phyloP scores from a whole-genome alignment of 2,888 invertebrate species.

The Lysandra coridon region DNA sequence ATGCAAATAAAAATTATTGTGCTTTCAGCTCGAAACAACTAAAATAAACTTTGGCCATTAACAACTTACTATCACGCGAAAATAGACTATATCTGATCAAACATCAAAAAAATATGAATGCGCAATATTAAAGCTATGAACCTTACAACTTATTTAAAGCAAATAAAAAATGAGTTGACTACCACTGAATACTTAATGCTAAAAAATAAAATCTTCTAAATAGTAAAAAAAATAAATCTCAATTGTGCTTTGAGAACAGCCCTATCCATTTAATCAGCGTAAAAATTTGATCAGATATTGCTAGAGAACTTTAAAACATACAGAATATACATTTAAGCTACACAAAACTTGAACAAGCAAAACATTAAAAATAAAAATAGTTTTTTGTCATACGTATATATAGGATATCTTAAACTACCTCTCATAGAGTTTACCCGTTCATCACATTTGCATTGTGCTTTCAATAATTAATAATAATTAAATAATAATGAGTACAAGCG shows the following conservation, averaged over 20 bases:
- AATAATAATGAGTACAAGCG: conserved; percentile 22
- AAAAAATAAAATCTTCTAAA: neutral
- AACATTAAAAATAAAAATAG: conserved; percentile 31
- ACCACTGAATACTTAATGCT: neutral
- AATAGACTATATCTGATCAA: conserved; percentile 27
- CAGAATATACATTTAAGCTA: conserved; percentile 29
- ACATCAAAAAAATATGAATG: neutral
- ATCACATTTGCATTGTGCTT: conserved; percentile 48
- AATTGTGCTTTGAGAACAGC: neutral
- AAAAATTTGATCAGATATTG: conserved; percentile 19
- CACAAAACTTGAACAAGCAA: conserved; percentile 31
- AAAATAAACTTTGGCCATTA: conserved; percentile 71
- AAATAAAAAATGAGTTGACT: neutral
- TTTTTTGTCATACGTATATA: conserved; percentile 26
- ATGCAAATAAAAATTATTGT: conserved; percentile 37
- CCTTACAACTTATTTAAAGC: neutral
- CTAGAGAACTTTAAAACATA: conserved; percentile 5
- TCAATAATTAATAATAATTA: conserved; percentile 15
- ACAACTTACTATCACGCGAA: conserved; percentile 58
- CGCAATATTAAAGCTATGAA: conserved; percentile 3
- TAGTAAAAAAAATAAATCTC: neutral
- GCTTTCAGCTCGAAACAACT: conserved; percentile 59
- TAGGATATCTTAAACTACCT: conserved; percentile 33
- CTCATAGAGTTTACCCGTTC: conserved; percentile 51
- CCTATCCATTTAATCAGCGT: conserved; percentile 36